These are phyloP conservation scores for Drosophila neoperkinsi DNA, from an alignment of 2,888 invertebrate species.

Conservation along the genomic window DNA sequence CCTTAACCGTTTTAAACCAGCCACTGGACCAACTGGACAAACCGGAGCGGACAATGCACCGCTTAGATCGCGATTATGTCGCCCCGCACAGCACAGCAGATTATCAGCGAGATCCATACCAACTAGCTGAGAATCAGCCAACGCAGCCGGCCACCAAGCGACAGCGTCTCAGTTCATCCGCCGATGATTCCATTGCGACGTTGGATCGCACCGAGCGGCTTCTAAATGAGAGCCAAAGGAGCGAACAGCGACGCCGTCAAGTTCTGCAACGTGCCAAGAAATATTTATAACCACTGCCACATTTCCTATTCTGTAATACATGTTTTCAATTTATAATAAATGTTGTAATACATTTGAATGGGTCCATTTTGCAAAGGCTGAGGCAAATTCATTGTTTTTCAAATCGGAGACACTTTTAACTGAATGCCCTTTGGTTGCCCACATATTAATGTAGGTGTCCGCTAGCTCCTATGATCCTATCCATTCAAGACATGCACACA, in stretches of 20 bases:
- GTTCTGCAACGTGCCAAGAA: slow-evolving; percentile 40
- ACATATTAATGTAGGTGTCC: too few species aligned
- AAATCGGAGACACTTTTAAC: background rate
- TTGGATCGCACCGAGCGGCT: slow-evolving; percentile 29
- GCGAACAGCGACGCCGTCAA: slow-evolving; percentile 33
- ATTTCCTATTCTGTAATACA: background rate
- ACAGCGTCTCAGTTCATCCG: background rate
- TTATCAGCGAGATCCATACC: slow-evolving; percentile 1
- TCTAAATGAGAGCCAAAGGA: slow-evolving; percentile 10
- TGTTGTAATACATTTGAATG: background rate
- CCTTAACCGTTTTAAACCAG: slow-evolving; percentile 34
- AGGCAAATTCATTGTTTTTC: background rate
- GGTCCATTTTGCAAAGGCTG: background rate
- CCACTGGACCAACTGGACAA: slow-evolving; percentile 10
- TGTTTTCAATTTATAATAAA: background rate
- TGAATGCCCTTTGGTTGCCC: background rate
- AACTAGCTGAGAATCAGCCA: slow-evolving; percentile 21
- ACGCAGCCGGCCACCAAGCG: slow-evolving; percentile 24
- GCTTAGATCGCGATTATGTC: background rate
- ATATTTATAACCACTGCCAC: slow-evolving; percentile 23
- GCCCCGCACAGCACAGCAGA: background rate
- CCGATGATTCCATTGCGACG: slow-evolving; percentile 3
- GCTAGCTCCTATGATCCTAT: too few species aligned
- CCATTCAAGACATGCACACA: background rate
- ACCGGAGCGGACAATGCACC: slow-evolving; percentile 20